A percentile compares a stretch with the other conserved stretches of the same genome.
Conservation (phyloP, 2,113 vertebrate species). For the Sterrhoptilus dennistouni region DNA sequence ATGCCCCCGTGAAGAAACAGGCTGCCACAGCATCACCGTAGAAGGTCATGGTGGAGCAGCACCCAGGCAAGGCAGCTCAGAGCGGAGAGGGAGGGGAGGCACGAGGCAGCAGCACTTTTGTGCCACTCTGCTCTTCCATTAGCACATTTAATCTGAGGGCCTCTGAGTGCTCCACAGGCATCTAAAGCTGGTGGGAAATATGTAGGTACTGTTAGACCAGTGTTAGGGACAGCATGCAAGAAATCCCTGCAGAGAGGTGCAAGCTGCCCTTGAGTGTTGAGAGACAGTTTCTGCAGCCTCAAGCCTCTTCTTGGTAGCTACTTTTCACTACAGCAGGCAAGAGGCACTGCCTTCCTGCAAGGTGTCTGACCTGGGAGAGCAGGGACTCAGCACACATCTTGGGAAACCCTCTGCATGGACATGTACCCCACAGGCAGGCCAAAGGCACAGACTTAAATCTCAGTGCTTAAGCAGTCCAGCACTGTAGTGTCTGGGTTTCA, state of each 20-base stretch:
- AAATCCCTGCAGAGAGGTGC: fast-evolving
- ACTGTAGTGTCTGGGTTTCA: neutral
- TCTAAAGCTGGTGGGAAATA: neutral
- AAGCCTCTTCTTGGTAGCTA: fast-evolving
- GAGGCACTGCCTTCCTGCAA: fast-evolving
- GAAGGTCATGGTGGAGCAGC: constrained; percentile 48
- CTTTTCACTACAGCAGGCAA: fast-evolving
- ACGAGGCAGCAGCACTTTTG: fast-evolving
- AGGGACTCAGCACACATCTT: neutral
- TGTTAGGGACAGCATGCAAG: fast-evolving
- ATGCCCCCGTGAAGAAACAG: constrained; percentile 60
- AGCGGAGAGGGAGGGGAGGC: neutral
- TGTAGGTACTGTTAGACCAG: neutral
- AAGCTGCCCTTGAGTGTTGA: neutral
- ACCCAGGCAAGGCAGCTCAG: neutral
- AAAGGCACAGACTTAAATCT: neutral
- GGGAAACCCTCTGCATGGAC: neutral
- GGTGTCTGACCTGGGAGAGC: no score
- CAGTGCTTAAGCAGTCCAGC: neutral
- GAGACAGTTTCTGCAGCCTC: neutral
- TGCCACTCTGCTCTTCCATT: neutral
- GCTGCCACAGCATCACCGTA: constrained; percentile 49
- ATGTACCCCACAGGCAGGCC: fast-evolving
- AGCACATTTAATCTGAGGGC: neutral
- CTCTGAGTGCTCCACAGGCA: neutral